A percentile compares a stretch with the other conserved stretches of the same genome.
phyloP scores from a whole-genome alignment of 30 jellyfish, hydroid and myxozoan species.

The Turritopsis rubra region DNA sequence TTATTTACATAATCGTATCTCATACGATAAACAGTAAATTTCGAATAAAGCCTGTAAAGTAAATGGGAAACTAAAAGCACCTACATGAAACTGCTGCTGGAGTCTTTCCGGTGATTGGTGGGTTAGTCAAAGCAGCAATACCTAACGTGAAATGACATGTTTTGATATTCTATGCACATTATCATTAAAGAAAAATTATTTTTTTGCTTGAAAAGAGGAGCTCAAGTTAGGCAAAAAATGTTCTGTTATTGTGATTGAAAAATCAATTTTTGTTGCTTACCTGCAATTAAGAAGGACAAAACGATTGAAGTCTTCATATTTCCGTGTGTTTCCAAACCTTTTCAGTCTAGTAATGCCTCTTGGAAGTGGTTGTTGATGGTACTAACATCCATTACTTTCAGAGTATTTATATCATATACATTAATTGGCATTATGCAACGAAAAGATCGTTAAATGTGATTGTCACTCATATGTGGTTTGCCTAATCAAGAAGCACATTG shows the following conservation, averaged over 20 bases:
- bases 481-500: background rate
- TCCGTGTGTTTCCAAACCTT: background rate
- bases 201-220: too few species aligned
- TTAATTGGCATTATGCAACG: background rate
- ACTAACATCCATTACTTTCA: background rate
- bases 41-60: background rate
- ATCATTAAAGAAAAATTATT: too few species aligned
- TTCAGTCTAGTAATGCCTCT: background rate
- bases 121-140: background rate
- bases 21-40: background rate
- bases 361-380: background rate
- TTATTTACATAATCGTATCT: too few species aligned
- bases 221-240: too few species aligned
- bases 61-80: background rate
- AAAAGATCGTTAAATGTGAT: background rate
- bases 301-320: background rate
- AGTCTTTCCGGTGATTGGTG: background rate
- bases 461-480: background rate
- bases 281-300: background rate
- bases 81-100: slow-evolving; percentile 14
- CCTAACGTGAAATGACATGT: background rate
- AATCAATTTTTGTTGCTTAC: background rate
- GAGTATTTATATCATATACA: background rate
- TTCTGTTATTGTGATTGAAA: too few species aligned
- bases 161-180: background rate